Evolutionary conservation across 1,140 invertebrate species (phyloP).

Genomic region (Holcopasites calliopsidis): DNA sequence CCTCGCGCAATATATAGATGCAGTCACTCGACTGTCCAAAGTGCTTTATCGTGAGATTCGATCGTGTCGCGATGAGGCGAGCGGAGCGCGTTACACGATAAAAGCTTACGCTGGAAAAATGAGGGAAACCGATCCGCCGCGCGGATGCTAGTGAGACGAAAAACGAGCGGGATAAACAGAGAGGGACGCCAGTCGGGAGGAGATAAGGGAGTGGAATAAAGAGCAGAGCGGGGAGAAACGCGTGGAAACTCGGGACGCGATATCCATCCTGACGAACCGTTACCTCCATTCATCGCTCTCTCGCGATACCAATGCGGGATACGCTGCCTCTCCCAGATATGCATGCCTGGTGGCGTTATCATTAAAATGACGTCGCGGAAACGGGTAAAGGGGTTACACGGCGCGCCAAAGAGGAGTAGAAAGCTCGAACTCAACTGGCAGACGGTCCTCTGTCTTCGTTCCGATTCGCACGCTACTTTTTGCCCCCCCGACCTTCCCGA

Average conservation of each 20-base stretch:
- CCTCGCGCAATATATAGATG: slow-evolving; percentile 41
- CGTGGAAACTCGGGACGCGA: slow-evolving; percentile 43
- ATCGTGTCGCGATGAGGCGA: slow-evolving; percentile 49
- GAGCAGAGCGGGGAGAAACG: slow-evolving; percentile 7
- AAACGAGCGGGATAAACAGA: slow-evolving; percentile 4
- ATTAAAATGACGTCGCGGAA: slow-evolving; percentile 67
- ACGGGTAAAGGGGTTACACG: slow-evolving; percentile 38
- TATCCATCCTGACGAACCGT: slow-evolving; percentile 69
- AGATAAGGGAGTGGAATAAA: neutral
- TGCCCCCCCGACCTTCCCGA: slow-evolving; percentile 36
- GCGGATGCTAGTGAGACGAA: slow-evolving; percentile 1
- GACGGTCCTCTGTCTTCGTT: slow-evolving; percentile 55
- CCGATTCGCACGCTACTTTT: too few relatives aligned
- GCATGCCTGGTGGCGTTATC: slow-evolving; percentile 60
- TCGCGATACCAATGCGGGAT: slow-evolving; percentile 57
- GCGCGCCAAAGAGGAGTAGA: slow-evolving; percentile 30
- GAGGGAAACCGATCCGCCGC: slow-evolving; percentile 16
- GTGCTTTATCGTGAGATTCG: slow-evolving; percentile 62
- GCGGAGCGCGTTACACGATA: slow-evolving; percentile 34
- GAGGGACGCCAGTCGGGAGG: neutral
- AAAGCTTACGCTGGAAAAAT: slow-evolving; percentile 31
- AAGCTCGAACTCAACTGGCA: slow-evolving; percentile 21
- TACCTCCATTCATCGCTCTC: slow-evolving; percentile 67
- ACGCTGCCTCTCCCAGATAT: slow-evolving; percentile 51
- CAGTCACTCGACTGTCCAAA: slow-evolving; percentile 28